Percentiles rank a stretch among this genome's conserved stretches.
Evolutionary conservation across 1,140 invertebrate genomes (phyloP).

Genomic region (Cydia pomonella): DNA sequence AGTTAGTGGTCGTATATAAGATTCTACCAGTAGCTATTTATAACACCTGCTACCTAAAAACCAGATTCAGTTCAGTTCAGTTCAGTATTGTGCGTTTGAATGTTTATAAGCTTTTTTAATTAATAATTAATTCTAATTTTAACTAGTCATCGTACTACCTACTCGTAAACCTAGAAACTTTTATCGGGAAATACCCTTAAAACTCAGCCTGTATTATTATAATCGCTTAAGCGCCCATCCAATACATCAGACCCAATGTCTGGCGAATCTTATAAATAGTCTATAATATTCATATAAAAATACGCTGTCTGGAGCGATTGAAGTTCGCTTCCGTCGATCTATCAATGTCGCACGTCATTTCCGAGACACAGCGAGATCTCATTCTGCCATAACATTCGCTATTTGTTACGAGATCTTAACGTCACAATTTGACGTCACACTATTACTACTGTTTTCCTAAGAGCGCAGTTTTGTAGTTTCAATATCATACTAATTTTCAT

Average conservation of each 20-base stretch:
- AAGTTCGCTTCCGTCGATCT: constrained; percentile 50
- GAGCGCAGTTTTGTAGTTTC: background rate
- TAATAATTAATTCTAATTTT: too few relatives aligned
- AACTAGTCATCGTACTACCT: too few relatives aligned
- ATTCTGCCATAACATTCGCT: constrained; percentile 29
- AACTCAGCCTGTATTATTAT: background rate
- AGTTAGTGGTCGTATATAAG: too few relatives aligned
- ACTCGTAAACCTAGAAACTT: too few relatives aligned
- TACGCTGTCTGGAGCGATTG: constrained; percentile 34
- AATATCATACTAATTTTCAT: background rate
- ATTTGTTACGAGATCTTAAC: background rate
- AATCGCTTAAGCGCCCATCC: background rate
- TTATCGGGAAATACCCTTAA: background rate
- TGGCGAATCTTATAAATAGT: constrained; percentile 15
- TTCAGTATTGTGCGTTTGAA: too few relatives aligned
- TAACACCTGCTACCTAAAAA: too few relatives aligned
- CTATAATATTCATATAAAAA: constrained; percentile 7
- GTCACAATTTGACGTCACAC: background rate
- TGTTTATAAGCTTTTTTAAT: too few relatives aligned
- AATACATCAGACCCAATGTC: background rate
- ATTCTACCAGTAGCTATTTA: too few relatives aligned
- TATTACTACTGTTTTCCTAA: background rate
- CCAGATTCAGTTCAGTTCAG: too few relatives aligned
- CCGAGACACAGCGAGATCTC: constrained; percentile 33
- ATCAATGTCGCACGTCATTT: constrained; percentile 46